phyloP scores from a whole-genome alignment of 1,140 invertebrate species.

The Riptortus pedestris region DNA sequence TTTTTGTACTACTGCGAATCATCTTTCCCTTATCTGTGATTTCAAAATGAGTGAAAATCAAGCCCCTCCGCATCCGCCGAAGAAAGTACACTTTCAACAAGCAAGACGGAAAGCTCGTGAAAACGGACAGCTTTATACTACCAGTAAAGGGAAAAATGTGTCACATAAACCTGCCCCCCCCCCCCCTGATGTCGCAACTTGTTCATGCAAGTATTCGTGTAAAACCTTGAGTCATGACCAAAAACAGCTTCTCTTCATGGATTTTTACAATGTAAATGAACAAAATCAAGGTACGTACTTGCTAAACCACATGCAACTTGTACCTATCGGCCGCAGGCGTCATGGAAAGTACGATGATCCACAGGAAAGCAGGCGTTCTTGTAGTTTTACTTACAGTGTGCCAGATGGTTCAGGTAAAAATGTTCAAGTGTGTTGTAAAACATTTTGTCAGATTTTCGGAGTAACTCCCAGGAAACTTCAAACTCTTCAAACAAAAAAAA shows the following conservation, averaged over 20 bases:
- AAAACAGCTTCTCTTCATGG: constrained; percentile 21
- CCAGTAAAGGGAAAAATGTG: too few relatives aligned
- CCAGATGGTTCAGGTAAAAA: constrained; percentile 20
- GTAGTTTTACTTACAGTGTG: constrained; percentile 12
- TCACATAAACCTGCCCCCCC: too few relatives aligned
- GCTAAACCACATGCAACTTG: constrained; percentile 18
- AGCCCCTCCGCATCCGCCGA: too few relatives aligned
- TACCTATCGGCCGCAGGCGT: constrained; percentile 20
- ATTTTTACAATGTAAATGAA: constrained; percentile 22
- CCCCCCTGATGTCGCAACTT: too few relatives aligned
- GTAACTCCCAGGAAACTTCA: constrained; percentile 19
- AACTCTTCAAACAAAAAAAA: constrained; percentile 13
- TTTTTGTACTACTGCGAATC: too few relatives aligned
- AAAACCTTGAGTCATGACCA: constrained; percentile 14
- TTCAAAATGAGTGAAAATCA: too few relatives aligned
- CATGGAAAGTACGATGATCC: not conserved
- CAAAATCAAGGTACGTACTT: constrained; percentile 15
- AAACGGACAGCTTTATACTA: too few relatives aligned
- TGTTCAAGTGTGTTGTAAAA: constrained; percentile 21
- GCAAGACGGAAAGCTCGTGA: too few relatives aligned
- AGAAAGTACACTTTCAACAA: too few relatives aligned
- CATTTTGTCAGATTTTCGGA: constrained; percentile 19
- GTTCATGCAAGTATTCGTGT: constrained; percentile 17
- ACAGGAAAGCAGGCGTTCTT: constrained; percentile 21
- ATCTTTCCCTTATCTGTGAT: too few relatives aligned